A percentile compares a stretch with the other conserved stretches of the same genome.
phyloP scores from a whole-genome alignment of 2,888 invertebrate genomes.

The Nycteola revayana region DNA sequence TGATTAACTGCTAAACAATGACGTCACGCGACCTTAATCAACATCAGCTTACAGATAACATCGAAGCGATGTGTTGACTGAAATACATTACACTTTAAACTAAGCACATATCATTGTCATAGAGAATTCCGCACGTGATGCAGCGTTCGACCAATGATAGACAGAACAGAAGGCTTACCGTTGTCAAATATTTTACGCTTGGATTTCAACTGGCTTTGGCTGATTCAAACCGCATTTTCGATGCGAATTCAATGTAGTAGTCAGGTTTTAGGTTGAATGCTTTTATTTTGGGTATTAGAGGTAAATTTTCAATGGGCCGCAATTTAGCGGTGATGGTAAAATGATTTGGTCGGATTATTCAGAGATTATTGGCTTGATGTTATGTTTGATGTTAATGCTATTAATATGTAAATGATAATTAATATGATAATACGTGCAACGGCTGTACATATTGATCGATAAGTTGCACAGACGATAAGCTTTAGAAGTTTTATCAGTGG shows the following conservation, averaged over 20 bases:
- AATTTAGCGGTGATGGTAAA: constrained; percentile 2
- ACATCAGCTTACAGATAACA: background rate
- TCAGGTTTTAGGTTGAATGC: constrained; percentile 16
- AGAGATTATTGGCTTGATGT: too few relatives aligned
- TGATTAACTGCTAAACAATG: too few relatives aligned
- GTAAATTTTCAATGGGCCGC: constrained; percentile 15
- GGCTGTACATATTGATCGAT: too few relatives aligned
- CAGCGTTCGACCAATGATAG: constrained; percentile 16
- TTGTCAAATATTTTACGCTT: constrained; percentile 14
- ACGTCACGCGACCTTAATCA: too few relatives aligned
- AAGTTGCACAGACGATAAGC: too few relatives aligned
- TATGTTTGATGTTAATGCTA: too few relatives aligned
- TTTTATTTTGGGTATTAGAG: constrained; percentile 10
- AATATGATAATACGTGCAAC: too few relatives aligned
- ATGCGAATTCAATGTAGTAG: constrained; percentile 22
- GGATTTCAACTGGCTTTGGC: constrained; percentile 16
- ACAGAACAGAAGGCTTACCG: constrained; percentile 16
- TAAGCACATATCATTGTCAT: constrained; percentile 27
- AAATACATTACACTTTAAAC: constrained; percentile 12
- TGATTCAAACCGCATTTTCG: constrained; percentile 26
- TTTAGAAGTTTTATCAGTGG: too few relatives aligned
- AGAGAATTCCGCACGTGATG: constrained; percentile 21
- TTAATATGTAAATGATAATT: too few relatives aligned
- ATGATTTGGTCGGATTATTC: too few relatives aligned
- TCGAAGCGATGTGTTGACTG: constrained; percentile 7